Base-by-base conservation (phyloP, 2,888 invertebrate species). In the Drosophila acutilabella region DNA sequence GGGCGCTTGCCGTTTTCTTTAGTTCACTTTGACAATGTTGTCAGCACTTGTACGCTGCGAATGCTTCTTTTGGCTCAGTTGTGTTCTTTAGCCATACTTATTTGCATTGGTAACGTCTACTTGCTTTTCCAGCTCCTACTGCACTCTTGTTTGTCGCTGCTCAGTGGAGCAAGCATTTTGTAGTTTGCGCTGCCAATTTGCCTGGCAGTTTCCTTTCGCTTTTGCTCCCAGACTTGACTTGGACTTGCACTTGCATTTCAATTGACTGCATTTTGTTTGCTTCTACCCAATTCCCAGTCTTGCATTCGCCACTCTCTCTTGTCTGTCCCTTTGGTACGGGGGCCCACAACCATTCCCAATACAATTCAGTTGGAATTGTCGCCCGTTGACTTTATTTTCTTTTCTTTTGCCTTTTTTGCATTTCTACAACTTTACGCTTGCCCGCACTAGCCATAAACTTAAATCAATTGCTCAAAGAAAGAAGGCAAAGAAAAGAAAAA, bases 181-280 rank as follows among this genome's bases (percentile, higher is more conserved):
- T 64, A 84, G 84, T 84, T 87, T 81, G 87, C 71, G 66, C 71
- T 71, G 87, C 84, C 87, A 83, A 87, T 83, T 83, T 84, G 87
- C 71, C 67, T 75, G 75, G 64, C 80, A 67, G 71, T 75, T 73
- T 82, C 51, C 65, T 68, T 64, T 71, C 59, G 65, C 53, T 64
- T 59, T 65, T 69, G 66, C 73, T 66, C 64, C 13, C n/a, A 47
- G 65, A 68, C 69, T 79, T 79, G 69, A 68, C 67, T 69, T 79
- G 59, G 48, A 69, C 61, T 44, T 58, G 41, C 50, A 53, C 78
- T 74, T 76, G 79, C 72, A 79, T 77, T 79, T 86, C 81, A 87
- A 84, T 84, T 83, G 83, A 78, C 71, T 83, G 80, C 81, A 58
- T 66, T 74, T 58, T 68, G 65, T 58, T 78, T 51, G 20, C 38